These are phyloP conservation scores for Silurus meridionalis DNA, from an alignment of 2,113 vertebrate species.

Conservation along the genomic window DNA sequence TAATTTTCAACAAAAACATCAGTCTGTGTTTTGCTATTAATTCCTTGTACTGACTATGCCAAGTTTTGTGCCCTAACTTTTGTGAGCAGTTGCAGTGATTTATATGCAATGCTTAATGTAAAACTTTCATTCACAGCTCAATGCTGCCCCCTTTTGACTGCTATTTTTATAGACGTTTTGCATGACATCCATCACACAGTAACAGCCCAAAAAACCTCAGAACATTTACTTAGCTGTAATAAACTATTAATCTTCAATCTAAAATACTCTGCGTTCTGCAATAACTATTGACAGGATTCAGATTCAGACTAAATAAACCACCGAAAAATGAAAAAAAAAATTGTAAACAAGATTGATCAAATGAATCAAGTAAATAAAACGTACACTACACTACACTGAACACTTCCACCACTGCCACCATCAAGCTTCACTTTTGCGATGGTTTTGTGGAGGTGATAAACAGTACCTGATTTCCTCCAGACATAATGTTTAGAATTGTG, in stretches of 20 bases:
- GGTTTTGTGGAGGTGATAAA: too few species aligned
- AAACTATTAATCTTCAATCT: not conserved
- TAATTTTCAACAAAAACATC: not conserved
- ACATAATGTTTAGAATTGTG: too few species aligned
- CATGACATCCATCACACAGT: not conserved
- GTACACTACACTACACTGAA: too few species aligned
- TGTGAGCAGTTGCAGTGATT: not conserved
- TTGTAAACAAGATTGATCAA: too few species aligned
- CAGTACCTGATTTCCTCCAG: too few species aligned
- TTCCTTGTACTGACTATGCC: not conserved
- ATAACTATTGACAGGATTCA: not conserved
- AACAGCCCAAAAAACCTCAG: not conserved
- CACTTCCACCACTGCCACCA: too few species aligned
- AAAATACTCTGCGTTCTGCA: not conserved
- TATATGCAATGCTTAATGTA: too few species aligned
- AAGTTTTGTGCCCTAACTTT: not conserved
- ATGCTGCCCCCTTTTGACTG: constrained; percentile 12
- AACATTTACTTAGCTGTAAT: not conserved
- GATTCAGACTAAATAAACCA: not conserved
- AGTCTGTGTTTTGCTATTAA: not conserved
- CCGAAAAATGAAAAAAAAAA: not conserved
- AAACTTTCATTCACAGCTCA: not conserved
- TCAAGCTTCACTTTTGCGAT: too few species aligned
- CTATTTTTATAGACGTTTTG: not conserved
- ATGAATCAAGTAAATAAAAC: too few species aligned